A percentile compares a stretch with the other conserved stretches of the same genome.
These are phyloP conservation scores for Oxycera nigricornis DNA, from an alignment of 2,888 invertebrate genomes.

Conservation along the genomic window DNA sequence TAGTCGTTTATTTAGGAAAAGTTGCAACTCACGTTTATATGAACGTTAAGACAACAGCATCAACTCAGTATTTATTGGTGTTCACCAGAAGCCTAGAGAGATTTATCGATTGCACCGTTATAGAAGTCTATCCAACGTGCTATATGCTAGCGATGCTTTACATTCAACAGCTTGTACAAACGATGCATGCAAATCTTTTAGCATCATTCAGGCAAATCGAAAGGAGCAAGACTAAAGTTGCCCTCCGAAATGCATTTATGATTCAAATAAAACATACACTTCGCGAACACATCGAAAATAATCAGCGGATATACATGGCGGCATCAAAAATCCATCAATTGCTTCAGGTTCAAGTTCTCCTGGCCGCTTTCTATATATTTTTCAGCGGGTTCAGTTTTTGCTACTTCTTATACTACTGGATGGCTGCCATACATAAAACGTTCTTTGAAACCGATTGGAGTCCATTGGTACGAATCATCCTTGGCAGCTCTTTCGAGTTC, in stretches of 20 bases:
- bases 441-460: neutral
- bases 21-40: neutral
- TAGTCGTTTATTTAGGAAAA: neutral
- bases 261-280: neutral
- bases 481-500: neutral
- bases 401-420: conserved; percentile 13
- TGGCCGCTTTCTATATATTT: neutral
- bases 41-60: neutral
- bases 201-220: too few relatives aligned
- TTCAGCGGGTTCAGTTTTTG: neutral
- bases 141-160: neutral
- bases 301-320: neutral
- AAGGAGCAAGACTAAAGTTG: too few relatives aligned
- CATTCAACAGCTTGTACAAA: neutral
- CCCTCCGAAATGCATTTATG: too few relatives aligned
- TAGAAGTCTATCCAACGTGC: neutral
- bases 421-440: neutral
- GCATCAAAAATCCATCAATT: neutral
- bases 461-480: neutral
- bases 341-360: conserved; percentile 2
- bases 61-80: neutral
- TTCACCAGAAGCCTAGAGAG: neutral
- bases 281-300: neutral
- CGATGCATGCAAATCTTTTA: neutral
- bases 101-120: conserved; percentile 5